Percentiles rank a stretch among this genome's conserved stretches.
Conservation (phyloP, 2,888 invertebrate species). For the Diloba caeruleocephala region DNA sequence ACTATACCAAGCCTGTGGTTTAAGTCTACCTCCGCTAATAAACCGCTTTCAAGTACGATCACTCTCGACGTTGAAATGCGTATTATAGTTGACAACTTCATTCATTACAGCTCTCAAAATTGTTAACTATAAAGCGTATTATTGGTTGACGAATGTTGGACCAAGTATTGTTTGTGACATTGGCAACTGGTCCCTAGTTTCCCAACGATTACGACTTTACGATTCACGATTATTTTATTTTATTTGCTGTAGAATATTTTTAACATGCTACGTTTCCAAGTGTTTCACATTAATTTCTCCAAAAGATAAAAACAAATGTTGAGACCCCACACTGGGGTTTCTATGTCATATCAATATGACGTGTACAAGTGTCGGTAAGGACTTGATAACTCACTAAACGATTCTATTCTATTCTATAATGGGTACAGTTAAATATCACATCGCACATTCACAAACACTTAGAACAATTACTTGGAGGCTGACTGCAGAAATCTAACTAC, state of each 20-base stretch:
- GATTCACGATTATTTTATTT: neutral
- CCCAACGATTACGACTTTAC: neutral
- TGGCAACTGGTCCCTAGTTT: neutral
- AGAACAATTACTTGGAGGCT: too few species aligned
- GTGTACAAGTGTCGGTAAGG: too few species aligned
- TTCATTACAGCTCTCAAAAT: constrained; percentile 40
- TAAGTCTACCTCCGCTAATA: constrained; percentile 12
- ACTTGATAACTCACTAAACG: too few species aligned
- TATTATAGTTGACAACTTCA: constrained; percentile 39
- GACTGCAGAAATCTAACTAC: too few species aligned
- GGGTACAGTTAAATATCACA: too few species aligned
- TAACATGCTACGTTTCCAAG: too few species aligned
- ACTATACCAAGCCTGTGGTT: constrained; percentile 6
- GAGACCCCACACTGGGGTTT: too few species aligned
- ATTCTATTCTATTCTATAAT: too few species aligned
- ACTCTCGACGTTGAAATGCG: constrained; percentile 16
- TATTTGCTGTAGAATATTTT: neutral
- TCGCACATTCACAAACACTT: too few species aligned
- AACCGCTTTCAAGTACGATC: constrained; percentile 27
- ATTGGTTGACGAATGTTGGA: constrained; percentile 18
- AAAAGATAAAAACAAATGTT: too few species aligned
- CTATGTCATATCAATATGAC: too few species aligned
- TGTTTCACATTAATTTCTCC: too few species aligned
- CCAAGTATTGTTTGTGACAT: constrained; percentile 6
- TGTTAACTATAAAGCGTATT: constrained; percentile 15